Evolutionary conservation across 2,113 vertebrate species (phyloP).

Genomic region (Formicarius rufipectus): DNA sequence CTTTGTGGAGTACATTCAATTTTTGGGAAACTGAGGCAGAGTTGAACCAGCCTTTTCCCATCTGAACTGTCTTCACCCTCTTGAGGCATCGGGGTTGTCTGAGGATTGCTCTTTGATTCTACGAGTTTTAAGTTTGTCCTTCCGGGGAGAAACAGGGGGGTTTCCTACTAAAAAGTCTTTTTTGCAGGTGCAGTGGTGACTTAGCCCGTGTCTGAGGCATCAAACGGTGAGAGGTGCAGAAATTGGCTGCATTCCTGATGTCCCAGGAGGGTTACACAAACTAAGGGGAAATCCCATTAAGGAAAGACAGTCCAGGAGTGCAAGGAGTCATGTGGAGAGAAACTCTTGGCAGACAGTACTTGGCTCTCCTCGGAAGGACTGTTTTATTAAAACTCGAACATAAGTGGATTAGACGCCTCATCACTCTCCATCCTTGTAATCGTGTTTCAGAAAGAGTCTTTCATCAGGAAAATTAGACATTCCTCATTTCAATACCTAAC

Average conservation of each 20-base stretch:
- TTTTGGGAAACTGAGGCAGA: neutral
- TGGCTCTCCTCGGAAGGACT: neutral
- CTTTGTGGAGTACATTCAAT: neutral
- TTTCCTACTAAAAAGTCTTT: neutral
- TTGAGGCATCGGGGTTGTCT: neutral
- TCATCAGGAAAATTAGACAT: neutral
- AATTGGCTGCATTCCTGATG: neutral
- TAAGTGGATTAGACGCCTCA: conserved; percentile 61
- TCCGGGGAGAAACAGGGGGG: neutral
- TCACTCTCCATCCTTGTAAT: conserved; percentile 53
- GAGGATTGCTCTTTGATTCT: neutral
- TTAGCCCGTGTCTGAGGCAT: neutral
- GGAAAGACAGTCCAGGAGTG: neutral
- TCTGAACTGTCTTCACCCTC: neutral
- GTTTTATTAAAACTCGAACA: neutral
- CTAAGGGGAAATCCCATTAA: neutral
- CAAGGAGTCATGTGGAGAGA: neutral
- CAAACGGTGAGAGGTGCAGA: neutral
- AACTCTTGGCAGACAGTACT: neutral
- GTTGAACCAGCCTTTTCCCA: neutral
- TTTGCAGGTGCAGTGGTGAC: rapidly evolving
- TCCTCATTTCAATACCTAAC: conserved; percentile 45
- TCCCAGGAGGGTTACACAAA: neutral
- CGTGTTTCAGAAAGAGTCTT: neutral
- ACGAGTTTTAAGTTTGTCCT: neutral